These are phyloP conservation scores for Burhinus oedicnemus DNA, from an alignment of 2,113 vertebrate species.

Conservation along the genomic window DNA sequence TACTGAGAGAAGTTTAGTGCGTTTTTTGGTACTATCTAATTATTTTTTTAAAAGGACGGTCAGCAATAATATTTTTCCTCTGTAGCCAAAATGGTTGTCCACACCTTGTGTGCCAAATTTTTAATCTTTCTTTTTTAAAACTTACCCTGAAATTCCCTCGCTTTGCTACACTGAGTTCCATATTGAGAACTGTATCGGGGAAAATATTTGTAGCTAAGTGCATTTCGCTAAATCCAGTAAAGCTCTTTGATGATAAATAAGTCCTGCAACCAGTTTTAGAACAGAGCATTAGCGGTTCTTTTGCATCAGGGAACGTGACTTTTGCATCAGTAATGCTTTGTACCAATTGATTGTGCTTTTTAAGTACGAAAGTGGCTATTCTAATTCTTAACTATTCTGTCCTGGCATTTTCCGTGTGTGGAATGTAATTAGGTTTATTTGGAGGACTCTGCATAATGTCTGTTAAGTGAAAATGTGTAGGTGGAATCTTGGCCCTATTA, in stretches of 20 bases:
- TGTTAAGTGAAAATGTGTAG: neutral
- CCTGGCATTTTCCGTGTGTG: neutral
- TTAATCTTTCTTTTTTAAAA: neutral
- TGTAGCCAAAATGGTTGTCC: neutral
- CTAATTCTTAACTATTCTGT: neutral
- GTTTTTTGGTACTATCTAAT: neutral
- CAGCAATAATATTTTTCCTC: neutral
- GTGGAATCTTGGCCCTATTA: neutral
- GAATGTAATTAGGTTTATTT: neutral
- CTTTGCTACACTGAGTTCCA: neutral
- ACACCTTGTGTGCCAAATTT: neutral
- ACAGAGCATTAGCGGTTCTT: neutral
- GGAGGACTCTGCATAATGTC: neutral
- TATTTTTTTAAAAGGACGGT: neutral
- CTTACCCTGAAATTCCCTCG: neutral
- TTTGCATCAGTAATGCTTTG: neutral
- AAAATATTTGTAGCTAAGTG: neutral
- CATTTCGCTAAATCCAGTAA: neutral
- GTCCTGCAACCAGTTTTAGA: neutral
- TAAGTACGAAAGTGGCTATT: neutral
- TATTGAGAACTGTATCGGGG: neutral
- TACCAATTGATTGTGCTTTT: neutral
- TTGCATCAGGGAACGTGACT: neutral
- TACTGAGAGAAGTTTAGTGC: neutral
- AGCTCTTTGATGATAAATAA: neutral